Percentiles rank a stretch among this genome's conserved stretches.
Conservation (phyloP, 2,888 invertebrate genomes). For the Volucella zonaria region DNA sequence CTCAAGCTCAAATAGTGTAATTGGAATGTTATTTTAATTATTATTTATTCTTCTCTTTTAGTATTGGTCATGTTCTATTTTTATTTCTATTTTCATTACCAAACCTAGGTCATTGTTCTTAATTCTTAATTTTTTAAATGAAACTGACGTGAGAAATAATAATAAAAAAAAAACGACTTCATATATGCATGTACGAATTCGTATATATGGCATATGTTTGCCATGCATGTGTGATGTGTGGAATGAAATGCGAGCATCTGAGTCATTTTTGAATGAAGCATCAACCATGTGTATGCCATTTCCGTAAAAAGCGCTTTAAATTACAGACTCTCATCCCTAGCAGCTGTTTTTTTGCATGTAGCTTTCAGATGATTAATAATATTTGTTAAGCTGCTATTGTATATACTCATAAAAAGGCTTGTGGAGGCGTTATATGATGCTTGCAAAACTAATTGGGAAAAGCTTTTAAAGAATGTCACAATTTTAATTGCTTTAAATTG, state of each 20-base stretch:
- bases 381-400: background rate
- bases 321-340: constrained; percentile 5
- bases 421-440: background rate
- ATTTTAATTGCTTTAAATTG: constrained; percentile 33
- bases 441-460: constrained; percentile 39
- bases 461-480: constrained; percentile 28
- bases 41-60: constrained; percentile 17
- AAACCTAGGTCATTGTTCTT: constrained; percentile 35
- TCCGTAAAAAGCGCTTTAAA: constrained; percentile 18
- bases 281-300: constrained; percentile 38
- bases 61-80: background rate
- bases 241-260: constrained; percentile 33
- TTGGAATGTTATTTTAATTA: constrained; percentile 29
- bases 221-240: constrained; percentile 14
- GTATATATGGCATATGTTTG: too few species aligned
- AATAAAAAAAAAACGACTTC: constrained; percentile 35
- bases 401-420: background rate
- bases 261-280: constrained; percentile 33
- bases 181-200: background rate
- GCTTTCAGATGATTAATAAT: constrained; percentile 27
- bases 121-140: background rate
- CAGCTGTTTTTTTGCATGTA: constrained; percentile 20
- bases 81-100: constrained; percentile 41
- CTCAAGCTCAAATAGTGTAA: constrained; percentile 34
- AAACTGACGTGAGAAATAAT: background rate